These are phyloP conservation scores for Drosophila algonquin DNA, from an alignment of 2,888 invertebrate species.

Conservation along the genomic window DNA sequence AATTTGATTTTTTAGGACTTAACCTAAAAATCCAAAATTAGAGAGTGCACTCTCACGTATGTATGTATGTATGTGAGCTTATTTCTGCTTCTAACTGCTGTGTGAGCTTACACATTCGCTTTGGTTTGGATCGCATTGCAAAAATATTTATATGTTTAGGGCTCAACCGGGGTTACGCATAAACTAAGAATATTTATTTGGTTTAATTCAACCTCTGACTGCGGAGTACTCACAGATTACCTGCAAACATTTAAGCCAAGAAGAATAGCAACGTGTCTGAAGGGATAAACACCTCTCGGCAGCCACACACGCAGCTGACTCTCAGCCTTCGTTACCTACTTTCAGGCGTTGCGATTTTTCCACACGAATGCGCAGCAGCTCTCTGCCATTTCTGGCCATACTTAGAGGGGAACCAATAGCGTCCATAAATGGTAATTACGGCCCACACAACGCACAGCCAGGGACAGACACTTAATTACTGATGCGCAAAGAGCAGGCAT, in stretches of 20 bases:
- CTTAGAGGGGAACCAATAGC: conserved; percentile 13
- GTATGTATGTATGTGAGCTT: too few species aligned
- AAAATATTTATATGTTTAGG: too few species aligned
- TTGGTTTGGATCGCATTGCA: too few species aligned
- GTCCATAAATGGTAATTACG: conserved; percentile 81
- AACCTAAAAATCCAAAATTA: too few species aligned
- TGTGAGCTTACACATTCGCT: too few species aligned
- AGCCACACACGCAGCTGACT: neutral
- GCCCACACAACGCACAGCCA: conserved; percentile 1
- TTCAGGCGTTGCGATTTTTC: neutral
- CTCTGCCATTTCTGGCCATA: conserved; percentile 12
- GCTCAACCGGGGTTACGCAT: neutral
- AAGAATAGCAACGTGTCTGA: too few species aligned
- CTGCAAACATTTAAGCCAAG: too few species aligned
- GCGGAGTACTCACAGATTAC: too few species aligned
- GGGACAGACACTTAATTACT: conserved; percentile 43
- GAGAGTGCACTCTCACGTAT: too few species aligned
- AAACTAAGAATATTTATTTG: neutral
- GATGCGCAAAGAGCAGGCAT: conserved; percentile 29
- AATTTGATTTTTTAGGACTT: too few species aligned
- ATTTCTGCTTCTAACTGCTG: too few species aligned
- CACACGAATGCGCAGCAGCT: neutral
- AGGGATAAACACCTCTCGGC: neutral
- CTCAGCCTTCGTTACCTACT: neutral
- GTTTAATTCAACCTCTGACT: too few species aligned